phyloP scores from a whole-genome alignment of 2,113 vertebrate genomes.

The Felis chaus region DNA sequence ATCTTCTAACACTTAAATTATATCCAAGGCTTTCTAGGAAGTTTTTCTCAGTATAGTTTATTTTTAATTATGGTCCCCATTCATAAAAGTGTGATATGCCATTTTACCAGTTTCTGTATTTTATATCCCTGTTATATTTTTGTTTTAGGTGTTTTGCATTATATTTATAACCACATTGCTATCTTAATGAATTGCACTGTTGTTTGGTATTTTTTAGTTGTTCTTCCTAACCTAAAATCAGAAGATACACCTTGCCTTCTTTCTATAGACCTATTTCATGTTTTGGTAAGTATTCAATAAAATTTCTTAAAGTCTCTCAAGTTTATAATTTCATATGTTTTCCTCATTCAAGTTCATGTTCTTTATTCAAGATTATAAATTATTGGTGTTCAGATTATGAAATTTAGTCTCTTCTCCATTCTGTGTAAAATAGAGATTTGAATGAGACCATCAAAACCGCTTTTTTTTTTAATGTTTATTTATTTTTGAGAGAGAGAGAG shows the following conservation, averaged over 20 bases:
- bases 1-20: slow-evolving; percentile 37
- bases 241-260: slow-evolving; percentile 92
- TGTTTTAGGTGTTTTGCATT: slow-evolving; percentile 16
- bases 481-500: too few relatives aligned
- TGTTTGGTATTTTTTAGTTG: slow-evolving; percentile 83
- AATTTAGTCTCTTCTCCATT: slow-evolving; percentile 13
- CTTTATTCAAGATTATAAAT: slow-evolving; percentile 17
- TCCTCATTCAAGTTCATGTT: slow-evolving; percentile 30
- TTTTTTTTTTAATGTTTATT: neutral
- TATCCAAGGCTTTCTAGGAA: neutral
- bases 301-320: neutral
- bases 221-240: slow-evolving; percentile 89
- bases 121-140: neutral
- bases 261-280: slow-evolving; percentile 95
- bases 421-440: slow-evolving; percentile 47
- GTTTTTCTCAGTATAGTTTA: slow-evolving; percentile 2
- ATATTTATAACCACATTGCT: slow-evolving; percentile 29
- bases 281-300: slow-evolving; percentile 89
- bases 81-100: neutral
- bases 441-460: slow-evolving; percentile 30
- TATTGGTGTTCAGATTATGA: slow-evolving; percentile 38
- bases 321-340: slow-evolving; percentile 36
- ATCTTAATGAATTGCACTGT: slow-evolving; percentile 33
- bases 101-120: slow-evolving; percentile 27
- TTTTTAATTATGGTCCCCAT: slow-evolving; percentile 3